phyloP scores from a whole-genome alignment of 2,888 invertebrate species.

The Merodon equestris region DNA sequence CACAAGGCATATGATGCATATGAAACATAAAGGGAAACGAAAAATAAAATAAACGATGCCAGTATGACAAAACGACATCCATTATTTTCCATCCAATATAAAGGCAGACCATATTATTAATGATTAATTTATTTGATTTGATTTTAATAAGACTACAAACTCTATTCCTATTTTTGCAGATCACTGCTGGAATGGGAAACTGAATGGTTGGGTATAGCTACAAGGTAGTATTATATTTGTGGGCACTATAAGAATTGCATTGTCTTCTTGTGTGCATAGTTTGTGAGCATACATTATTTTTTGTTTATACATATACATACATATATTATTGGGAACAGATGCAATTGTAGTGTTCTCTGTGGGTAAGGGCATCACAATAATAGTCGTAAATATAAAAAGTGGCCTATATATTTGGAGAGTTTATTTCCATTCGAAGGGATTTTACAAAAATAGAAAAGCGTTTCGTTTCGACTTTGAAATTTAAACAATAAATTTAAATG shows the following conservation, averaged over 20 bases:
- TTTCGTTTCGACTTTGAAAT: too few species aligned
- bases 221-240: constrained; percentile 39
- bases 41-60: constrained; percentile 16
- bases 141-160: constrained; percentile 51
- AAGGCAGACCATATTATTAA: constrained; percentile 37
- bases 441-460: too few species aligned
- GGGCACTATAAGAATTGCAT: constrained; percentile 23
- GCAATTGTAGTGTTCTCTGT: too few species aligned
- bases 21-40: neutral
- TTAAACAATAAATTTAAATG: too few species aligned
- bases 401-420: too few species aligned
- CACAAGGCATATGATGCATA: neutral
- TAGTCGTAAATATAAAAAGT: too few species aligned
- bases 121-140: constrained; percentile 58
- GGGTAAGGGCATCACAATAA: too few species aligned
- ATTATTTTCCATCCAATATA: constrained; percentile 34
- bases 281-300: constrained; percentile 30
- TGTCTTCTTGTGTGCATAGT: constrained; percentile 26
- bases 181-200: constrained; percentile 16
- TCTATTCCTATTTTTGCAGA: constrained; percentile 37
- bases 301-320: constrained; percentile 26
- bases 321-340: constrained; percentile 30
- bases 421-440: too few species aligned
- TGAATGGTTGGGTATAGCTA: constrained; percentile 23
- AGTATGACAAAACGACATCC: constrained; percentile 45